Base-by-base conservation (phyloP, 2,113 vertebrate genomes). In the Protobothrops mucrosquamatus region DNA sequence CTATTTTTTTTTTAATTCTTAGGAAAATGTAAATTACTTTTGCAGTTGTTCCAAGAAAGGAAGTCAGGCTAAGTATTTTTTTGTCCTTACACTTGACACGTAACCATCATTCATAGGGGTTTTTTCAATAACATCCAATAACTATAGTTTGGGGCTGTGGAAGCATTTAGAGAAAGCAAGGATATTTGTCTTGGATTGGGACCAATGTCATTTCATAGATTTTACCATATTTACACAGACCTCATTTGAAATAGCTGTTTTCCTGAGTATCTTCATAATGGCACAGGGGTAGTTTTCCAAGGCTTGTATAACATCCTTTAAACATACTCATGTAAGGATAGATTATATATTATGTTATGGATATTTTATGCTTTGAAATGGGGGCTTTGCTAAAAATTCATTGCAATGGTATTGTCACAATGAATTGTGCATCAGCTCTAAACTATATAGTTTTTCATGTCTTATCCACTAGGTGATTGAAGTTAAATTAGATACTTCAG, bases 21-120 rank as follows among this genome's bases (percentile, higher is more conserved):
- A 24, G 74, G 54, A 22, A 64, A 90, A 86, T 29, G 29, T 61
- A 86, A 74, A 52, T 87, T 26, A n/a, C 74, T 90, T 52, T 57
- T 87, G 55, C 88, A 86, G 74, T 46, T 90, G 29, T 90, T 90
- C 89, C 92, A 90, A 57, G 81, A 86, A 90, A 93, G 89, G 92
- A 90, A 87, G 46, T 90, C 55, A 61, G 46, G 55, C 43, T 11
- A 57, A 89, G 43, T 64, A 85, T 52, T 64, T 90, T 61, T 69
- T 85, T 93, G 81, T 90, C 55, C 74, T 93, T 39, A 87, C 18
- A 61, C 81, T 90, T 90, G 29, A 87, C 88, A 93, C 23, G 55
- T 69, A 54, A 4, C n/a, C 14, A 43, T 23, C 26, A 57, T 85
- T n/a, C 26, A 46, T 6, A 48, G 12, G 3, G n/a, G 3, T 81